Percentiles rank a stretch among this genome's conserved stretches.
These are phyloP conservation scores for Deilephila porcellus DNA, from an alignment of 2,888 invertebrate species.

Conservation along the genomic window DNA sequence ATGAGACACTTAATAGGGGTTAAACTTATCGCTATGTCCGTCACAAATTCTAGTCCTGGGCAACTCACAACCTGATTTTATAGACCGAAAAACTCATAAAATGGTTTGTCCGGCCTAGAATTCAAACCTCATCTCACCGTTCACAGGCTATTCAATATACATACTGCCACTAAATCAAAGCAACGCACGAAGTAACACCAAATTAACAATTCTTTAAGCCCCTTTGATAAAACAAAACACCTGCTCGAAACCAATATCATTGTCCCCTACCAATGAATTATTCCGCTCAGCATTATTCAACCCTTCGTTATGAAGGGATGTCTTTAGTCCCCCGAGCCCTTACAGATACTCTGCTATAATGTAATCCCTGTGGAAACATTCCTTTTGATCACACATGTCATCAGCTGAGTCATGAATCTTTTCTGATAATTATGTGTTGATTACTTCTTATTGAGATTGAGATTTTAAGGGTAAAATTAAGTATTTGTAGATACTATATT, in stretches of 20 bases:
- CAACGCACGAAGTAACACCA: not conserved
- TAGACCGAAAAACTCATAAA: no score
- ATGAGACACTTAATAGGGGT: no score
- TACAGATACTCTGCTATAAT: conserved; percentile 1
- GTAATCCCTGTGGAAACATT: not conserved
- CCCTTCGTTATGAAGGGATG: conserved; percentile 26
- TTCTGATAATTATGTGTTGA: not conserved
- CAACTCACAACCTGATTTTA: no score
- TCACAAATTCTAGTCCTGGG: no score
- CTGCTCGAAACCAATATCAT: conserved; percentile 6
- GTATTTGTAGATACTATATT: no score
- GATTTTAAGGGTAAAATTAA: no score
- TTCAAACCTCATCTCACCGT: no score
- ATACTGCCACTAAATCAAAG: not conserved
- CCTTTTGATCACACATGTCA: conserved; percentile 22
- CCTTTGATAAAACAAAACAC: not conserved
- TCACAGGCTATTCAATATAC: no score
- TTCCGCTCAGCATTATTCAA: conserved; percentile 12
- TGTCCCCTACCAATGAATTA: conserved; percentile 17
- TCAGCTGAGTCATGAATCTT: not conserved
- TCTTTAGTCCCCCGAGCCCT: not conserved
- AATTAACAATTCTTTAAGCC: not conserved
- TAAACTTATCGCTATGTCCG: no score
- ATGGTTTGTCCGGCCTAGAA: no score
- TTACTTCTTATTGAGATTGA: not conserved